Conservation (phyloP, 2,888 invertebrate species). For the Apoda limacodes region DNA sequence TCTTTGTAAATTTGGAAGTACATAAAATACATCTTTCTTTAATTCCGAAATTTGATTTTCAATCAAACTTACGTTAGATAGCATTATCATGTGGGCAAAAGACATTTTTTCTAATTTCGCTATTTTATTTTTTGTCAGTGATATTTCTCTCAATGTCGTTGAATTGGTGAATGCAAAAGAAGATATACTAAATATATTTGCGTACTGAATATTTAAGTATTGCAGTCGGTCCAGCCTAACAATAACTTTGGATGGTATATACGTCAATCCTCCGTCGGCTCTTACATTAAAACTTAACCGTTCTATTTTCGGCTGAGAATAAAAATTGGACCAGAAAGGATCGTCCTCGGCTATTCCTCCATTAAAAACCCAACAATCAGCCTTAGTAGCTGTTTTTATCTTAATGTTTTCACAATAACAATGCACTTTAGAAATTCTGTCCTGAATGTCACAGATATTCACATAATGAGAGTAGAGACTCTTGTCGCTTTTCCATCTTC, state of each 20-base stretch:
- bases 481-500: slow-evolving; percentile 59
- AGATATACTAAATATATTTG: slow-evolving; percentile 76
- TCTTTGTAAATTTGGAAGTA: slow-evolving; percentile 78
- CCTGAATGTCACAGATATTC: slow-evolving; percentile 71
- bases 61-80: slow-evolving; percentile 78
- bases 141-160: slow-evolving; percentile 75
- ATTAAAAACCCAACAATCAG: slow-evolving; percentile 83
- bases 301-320: slow-evolving; percentile 77
- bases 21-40: slow-evolving; percentile 79
- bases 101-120: slow-evolving; percentile 75
- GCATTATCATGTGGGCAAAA: slow-evolving; percentile 79
- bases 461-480: slow-evolving; percentile 50
- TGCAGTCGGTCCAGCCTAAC: slow-evolving; percentile 75
- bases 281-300: slow-evolving; percentile 78
- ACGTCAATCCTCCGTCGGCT: slow-evolving; percentile 75
- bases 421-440: slow-evolving; percentile 68
- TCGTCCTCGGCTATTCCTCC: slow-evolving; percentile 77
- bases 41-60: slow-evolving; percentile 83
- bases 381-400: slow-evolving; percentile 72
- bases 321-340: slow-evolving; percentile 80
- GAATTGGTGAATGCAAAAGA: slow-evolving; percentile 83
- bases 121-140: slow-evolving; percentile 79
- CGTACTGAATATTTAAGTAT: slow-evolving; percentile 78
- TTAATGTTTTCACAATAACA: slow-evolving; percentile 75
- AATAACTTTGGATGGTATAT: slow-evolving; percentile 78